These are phyloP conservation scores for Pteropus rufus DNA, from an alignment of 2,797 vertebrate species.

Conservation along the genomic window DNA sequence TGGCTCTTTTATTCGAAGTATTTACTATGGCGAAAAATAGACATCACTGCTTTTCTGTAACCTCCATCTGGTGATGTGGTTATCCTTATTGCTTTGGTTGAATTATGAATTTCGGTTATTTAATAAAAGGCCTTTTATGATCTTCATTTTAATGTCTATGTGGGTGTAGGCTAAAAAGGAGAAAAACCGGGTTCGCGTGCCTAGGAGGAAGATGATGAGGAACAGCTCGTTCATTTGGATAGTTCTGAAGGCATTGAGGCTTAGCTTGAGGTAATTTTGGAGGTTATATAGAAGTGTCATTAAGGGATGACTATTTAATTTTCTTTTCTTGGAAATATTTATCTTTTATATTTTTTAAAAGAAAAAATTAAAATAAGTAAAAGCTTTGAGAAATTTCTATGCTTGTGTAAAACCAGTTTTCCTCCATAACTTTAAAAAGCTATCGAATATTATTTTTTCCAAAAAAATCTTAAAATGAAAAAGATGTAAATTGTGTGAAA, in stretches of 20 bases:
- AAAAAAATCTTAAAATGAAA: background rate
- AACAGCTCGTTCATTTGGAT: background rate
- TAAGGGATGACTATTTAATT: background rate
- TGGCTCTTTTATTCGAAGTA: background rate
- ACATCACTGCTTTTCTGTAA: background rate
- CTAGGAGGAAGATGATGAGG: background rate
- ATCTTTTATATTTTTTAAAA: background rate
- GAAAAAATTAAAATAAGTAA: background rate
- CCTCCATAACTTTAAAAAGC: background rate
- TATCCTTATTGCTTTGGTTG: conserved; percentile 27
- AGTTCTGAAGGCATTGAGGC: background rate
- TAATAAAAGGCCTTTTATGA: background rate
- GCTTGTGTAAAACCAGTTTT: conserved; percentile 11
- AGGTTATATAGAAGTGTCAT: background rate
- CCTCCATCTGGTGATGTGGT: background rate
- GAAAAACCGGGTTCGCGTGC: background rate
- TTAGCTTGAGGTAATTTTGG: background rate
- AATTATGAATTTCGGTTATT: conserved; percentile 30
- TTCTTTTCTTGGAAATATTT: background rate
- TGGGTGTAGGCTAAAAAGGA: background rate
- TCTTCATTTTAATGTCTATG: background rate
- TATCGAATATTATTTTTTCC: background rate
- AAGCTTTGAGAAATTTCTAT: conserved; percentile 6
- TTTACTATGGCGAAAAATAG: background rate
- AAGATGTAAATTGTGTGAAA: background rate